phyloP scores from a whole-genome alignment of 2,888 invertebrate species.

The Catocala nupta region DNA sequence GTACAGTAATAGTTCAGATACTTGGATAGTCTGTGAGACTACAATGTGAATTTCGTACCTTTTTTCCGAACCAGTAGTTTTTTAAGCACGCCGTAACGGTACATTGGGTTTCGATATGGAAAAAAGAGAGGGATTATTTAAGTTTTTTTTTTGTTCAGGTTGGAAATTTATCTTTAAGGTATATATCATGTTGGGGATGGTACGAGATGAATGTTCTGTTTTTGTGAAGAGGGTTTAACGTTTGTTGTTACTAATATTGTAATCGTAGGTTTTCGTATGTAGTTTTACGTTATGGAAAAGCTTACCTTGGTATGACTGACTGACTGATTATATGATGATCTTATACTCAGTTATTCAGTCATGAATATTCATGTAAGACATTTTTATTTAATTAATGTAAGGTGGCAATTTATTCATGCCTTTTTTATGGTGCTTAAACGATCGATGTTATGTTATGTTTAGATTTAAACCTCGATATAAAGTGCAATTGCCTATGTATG shows the following conservation, averaged over 20 bases:
- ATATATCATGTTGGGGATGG: conserved; percentile 7
- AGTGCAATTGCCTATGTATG: too few relatives aligned
- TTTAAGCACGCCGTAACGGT: conserved; percentile 55
- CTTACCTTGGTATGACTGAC: too few relatives aligned
- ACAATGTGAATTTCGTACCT: conserved; percentile 55
- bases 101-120: conserved; percentile 44
- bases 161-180: conserved; percentile 15
- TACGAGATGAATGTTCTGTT: not conserved
- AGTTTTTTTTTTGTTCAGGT: conserved; percentile 20
- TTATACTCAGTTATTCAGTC: too few relatives aligned
- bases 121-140: conserved; percentile 17
- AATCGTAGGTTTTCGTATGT: too few relatives aligned
- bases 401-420: too few relatives aligned
- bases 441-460: too few relatives aligned
- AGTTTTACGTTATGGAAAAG: too few relatives aligned
- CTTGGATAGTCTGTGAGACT: conserved; percentile 40
- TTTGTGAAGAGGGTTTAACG: not conserved
- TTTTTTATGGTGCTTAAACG: too few relatives aligned
- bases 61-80: conserved; percentile 62
- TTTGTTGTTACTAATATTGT: not conserved
- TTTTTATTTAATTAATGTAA: too few relatives aligned
- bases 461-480: too few relatives aligned
- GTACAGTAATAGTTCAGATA: conserved; percentile 39
- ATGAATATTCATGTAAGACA: too few relatives aligned
- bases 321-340: too few relatives aligned